Base-by-base conservation (phyloP, 2,888 invertebrate genomes). In the Heliconius erato region DNA sequence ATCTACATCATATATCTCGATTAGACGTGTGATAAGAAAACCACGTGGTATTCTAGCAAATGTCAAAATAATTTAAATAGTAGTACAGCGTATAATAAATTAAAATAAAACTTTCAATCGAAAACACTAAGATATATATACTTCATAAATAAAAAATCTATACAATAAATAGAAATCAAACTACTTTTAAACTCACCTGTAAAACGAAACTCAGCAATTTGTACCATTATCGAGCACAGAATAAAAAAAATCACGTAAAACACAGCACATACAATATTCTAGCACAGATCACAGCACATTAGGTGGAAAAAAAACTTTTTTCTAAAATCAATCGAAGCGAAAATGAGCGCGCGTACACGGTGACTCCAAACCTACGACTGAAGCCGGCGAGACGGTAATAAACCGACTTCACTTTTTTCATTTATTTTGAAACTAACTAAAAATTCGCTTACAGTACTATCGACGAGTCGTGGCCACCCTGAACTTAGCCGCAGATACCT, bases 361-460 rank as follows among this genome's bases (percentile, higher is more conserved):
- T 90, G 94, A 94, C 93, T 90, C 88, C 94, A 89, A 90, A 92
- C 87, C 92, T 92, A 91, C 90, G 90, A 95, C 95, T 95, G 95
- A 94, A 93, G 93, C 91, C 89, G 90, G 90, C 90, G 90, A 91
- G 91, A 91, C 92, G 90, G 89, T 92, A 91, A 91, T 93, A 92
- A 93, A 91, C 83, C 79, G 86, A 84, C 83, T 87, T 90, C 89
- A 91, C 90, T 89, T 90, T 92, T 93, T 89, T 91, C 87, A 89
- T 90, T 92, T 93, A 91, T 91, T 94, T 93, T 92, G 90, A 92
- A 91, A 91, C 92, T 92, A 91, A 91, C 90, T 90, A 89, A 91
- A 94, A 95, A 93, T 93, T 91, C 87, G 91, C 91, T 63, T 63
- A n/a, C 63, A 63, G 63, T 63, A 63, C 63, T 63, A n/a, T n/a